Conservation (phyloP, 2,888 invertebrate genomes). For the Phortica magna region DNA sequence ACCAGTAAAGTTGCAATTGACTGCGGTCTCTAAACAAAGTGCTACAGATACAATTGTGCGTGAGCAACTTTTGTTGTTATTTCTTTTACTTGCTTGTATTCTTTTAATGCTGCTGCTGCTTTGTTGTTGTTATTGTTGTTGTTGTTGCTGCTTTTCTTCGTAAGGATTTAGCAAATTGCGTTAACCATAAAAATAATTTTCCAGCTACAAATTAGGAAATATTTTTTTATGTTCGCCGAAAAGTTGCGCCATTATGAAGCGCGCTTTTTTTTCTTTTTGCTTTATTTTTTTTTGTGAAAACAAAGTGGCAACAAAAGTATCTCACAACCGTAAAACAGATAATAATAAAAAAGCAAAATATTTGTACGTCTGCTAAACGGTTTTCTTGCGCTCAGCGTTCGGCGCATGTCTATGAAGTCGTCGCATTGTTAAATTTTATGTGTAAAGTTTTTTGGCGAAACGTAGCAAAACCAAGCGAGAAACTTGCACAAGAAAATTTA, state of each 20-base stretch:
- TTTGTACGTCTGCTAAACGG: constrained; percentile 11
- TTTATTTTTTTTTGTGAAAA: not conserved
- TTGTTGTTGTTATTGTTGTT: not conserved
- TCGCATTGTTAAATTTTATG: constrained; percentile 39
- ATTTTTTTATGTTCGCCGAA: constrained; percentile 9
- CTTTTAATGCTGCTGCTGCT: not conserved
- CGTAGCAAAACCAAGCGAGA: constrained; percentile 5
- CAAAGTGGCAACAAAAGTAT: constrained; percentile 26
- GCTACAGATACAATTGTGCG: constrained; percentile 7
- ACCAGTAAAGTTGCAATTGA: not conserved
- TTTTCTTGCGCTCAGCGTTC: not conserved
- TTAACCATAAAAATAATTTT: constrained; percentile 34
- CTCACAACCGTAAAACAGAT: constrained; percentile 25
- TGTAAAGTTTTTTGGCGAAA: constrained; percentile 34
- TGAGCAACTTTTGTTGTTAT: constrained; percentile 1
- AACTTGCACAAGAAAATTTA: constrained; percentile 63
- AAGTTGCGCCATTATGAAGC: not conserved
- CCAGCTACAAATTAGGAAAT: constrained; percentile 29
- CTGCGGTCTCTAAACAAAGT: not conserved
- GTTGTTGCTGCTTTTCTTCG: not conserved
- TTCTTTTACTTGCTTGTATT: not conserved
- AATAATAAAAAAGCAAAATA: constrained; percentile 31
- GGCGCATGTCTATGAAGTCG: not conserved
- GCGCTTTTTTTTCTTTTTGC: not conserved
- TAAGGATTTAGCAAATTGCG: constrained; percentile 32